Evolutionary conservation across 2,113 vertebrate species (phyloP), one percentile per base, ranked within the genome.

Genomic region (Lates calcarifer): DNA sequence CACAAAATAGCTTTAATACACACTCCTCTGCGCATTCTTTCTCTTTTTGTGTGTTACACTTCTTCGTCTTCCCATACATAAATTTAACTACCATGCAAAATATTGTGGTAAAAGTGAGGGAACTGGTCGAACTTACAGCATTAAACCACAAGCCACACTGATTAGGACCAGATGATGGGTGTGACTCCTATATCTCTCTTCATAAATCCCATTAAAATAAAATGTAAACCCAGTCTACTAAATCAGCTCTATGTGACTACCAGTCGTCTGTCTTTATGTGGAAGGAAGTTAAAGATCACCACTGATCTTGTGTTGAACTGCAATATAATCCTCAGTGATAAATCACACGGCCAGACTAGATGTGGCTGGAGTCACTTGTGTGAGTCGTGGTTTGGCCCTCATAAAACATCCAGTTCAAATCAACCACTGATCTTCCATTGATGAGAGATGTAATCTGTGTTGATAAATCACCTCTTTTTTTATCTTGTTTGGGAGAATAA

Each of bases 161-260:
- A 92, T 89, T 86, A 74, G 77, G 20, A 64, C 83, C 91, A 91
- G 90, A 92, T 88, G 88, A 85, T 22, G 67, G 74, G 67, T 58
- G 49, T 60, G 79, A 82, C 74, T 75, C 72, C 49, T 74, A 85
- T 88, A 87, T 81, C 71, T 85, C 73, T 76, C 73, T 57, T 77
- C 66, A 79, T 83, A 76, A 89, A 91, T 86, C 67, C 74, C 64
- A 78, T 79, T 79, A 69, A 72, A 85, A 89, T 89, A 53, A 87
- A 87, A 75, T 64, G 35, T 71, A 83, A 87, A 78, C 72, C 84
- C 81, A 68, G 64, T 26, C 28, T 41, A 74, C 56, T 86, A 79
- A 90, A 92, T 89, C 82, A 83, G 47, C 2, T 62, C 13, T n/a
- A 14, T 79, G 58, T 35, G 57, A 79, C 88, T 85, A 83, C 83